These are phyloP conservation scores for Triplophysa yarkandensis DNA, from an alignment of 2,797 vertebrate species.

Conservation along the genomic window DNA sequence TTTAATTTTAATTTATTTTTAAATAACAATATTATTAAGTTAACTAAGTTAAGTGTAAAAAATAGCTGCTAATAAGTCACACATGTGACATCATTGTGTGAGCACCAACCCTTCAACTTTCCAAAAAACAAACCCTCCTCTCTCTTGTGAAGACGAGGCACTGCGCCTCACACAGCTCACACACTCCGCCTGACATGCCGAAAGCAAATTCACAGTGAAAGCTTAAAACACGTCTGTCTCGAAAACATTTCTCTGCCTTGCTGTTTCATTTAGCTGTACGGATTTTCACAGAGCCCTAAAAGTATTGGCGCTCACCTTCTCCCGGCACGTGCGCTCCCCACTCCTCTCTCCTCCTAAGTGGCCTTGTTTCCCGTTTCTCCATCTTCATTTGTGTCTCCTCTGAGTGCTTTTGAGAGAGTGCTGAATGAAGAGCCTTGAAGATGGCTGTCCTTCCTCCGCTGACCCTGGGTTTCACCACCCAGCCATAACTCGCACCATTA, in stretches of 20 bases:
- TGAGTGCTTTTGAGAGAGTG: conserved; percentile 44
- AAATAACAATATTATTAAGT: too few species aligned
- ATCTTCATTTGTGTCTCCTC: conserved; percentile 10
- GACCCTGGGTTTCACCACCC: conserved; percentile 66
- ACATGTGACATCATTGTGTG: neutral
- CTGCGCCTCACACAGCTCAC: neutral
- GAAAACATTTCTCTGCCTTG: neutral
- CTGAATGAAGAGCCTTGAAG: conserved; percentile 68
- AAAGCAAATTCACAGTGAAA: conserved; percentile 29
- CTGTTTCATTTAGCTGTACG: conserved; percentile 13
- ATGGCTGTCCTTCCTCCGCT: conserved; percentile 70
- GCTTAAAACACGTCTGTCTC: neutral
- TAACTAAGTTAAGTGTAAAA: too few species aligned
- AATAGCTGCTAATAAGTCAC: neutral
- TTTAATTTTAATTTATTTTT: too few species aligned
- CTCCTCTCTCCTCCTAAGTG: conserved; percentile 8
- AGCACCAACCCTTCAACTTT: neutral
- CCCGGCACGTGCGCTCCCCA: neutral
- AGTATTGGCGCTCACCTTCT: conserved; percentile 13
- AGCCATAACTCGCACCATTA: conserved; percentile 62
- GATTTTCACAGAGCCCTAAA: conserved; percentile 7
- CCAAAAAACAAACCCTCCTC: neutral
- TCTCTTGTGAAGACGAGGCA: neutral
- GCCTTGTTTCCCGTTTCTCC: conserved; percentile 34
- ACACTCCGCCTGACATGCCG: conserved; percentile 11